Conservation (phyloP, 1,140 invertebrate genomes). For the Nymphalis io region DNA sequence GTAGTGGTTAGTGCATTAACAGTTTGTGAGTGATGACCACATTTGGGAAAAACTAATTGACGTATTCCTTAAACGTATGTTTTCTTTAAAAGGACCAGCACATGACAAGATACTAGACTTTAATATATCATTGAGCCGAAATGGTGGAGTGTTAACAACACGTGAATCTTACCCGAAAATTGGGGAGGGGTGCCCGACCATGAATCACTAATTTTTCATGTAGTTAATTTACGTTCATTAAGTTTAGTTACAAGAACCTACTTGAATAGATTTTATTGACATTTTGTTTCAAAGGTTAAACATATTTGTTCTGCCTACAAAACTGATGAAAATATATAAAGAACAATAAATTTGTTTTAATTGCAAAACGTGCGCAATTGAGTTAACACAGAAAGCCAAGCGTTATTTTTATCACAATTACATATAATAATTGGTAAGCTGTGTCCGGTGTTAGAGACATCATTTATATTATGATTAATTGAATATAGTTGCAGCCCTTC, state of each 20-base stretch:
- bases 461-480: conserved; percentile 23
- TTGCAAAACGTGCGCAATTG: neutral
- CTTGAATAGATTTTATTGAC: too few relatives aligned
- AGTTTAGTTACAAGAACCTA: too few relatives aligned
- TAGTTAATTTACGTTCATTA: too few relatives aligned
- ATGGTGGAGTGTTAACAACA: too few relatives aligned
- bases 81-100: neutral
- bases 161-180: too few relatives aligned
- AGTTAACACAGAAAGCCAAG: neutral
- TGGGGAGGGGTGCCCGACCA: too few relatives aligned
- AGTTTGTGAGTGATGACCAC: neutral
- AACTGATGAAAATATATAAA: neutral
- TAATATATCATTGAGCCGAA: too few relatives aligned
- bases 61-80: neutral
- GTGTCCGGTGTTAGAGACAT: conserved; percentile 2
- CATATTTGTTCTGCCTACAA: too few relatives aligned
- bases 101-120: neutral
- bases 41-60: neutral
- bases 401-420: conserved; percentile 15
- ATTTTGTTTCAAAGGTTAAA: too few relatives aligned
- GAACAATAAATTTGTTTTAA: neutral
- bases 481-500: neutral
- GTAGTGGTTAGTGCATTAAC: neutral
- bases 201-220: too few relatives aligned
- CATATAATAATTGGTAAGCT: conserved; percentile 10